Evolutionary conservation across 1,140 invertebrate species (phyloP).

Genomic region (Diorhabda elongata): DNA sequence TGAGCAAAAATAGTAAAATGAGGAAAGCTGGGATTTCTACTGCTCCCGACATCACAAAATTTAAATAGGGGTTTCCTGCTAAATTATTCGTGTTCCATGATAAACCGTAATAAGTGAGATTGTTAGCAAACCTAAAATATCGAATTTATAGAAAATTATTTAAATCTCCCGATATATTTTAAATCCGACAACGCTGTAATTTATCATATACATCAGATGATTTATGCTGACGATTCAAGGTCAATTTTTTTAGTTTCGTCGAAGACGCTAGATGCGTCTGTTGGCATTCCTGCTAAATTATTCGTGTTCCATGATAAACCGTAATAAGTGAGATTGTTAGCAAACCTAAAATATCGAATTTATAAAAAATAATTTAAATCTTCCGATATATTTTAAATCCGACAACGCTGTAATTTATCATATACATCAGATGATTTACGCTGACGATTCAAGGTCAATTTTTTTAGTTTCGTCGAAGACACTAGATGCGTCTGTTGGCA

Average conservation of each 20-base stretch:
- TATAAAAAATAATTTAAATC: too few relatives aligned
- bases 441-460: too few relatives aligned
- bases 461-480: constrained; percentile 65
- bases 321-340: constrained; percentile 76
- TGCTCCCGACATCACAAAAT: constrained; percentile 69
- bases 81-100: constrained; percentile 75
- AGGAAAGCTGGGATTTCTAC: constrained; percentile 76
- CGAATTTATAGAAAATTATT: too few relatives aligned
- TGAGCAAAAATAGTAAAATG: constrained; percentile 65
- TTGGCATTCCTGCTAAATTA: constrained; percentile 68
- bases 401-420: too few relatives aligned
- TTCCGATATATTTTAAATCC: too few relatives aligned
- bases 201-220: too few relatives aligned
- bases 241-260: constrained; percentile 56
- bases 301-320: constrained; percentile 76
- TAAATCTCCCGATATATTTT: too few relatives aligned
- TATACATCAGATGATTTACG: too few relatives aligned
- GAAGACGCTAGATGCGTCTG: constrained; percentile 67
- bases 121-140: constrained; percentile 66
- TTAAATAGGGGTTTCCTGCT: constrained; percentile 68
- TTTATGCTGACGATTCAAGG: too few relatives aligned
- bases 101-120: constrained; percentile 76
- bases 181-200: too few relatives aligned
- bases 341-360: constrained; percentile 57
- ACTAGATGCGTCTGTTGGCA: constrained; percentile 50